These are phyloP conservation scores for Notocelia uddmanniana DNA, from an alignment of 2,888 invertebrate genomes.

Conservation along the genomic window DNA sequence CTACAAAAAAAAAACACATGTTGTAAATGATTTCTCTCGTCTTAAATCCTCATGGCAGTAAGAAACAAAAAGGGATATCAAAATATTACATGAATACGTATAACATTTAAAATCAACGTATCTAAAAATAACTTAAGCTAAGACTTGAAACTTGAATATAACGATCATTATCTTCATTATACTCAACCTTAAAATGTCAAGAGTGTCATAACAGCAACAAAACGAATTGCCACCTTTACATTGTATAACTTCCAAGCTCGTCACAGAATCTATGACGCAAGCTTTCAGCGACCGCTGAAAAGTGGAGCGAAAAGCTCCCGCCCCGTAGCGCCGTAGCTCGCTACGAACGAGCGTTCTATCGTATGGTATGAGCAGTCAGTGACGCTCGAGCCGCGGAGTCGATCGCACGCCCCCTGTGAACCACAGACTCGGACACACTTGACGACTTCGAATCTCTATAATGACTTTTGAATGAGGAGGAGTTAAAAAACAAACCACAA, in stretches of 20 bases:
- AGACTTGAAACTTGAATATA: too few relatives aligned
- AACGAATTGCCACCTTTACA: not conserved
- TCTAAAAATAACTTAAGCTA: too few relatives aligned
- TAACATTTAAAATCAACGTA: too few relatives aligned
- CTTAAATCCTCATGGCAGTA: too few relatives aligned
- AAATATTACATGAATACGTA: too few relatives aligned
- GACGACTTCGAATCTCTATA: conserved; percentile 8
- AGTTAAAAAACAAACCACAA: not conserved
- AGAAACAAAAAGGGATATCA: too few relatives aligned
- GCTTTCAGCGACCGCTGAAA: conserved; percentile 58
- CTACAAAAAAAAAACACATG: too few relatives aligned
- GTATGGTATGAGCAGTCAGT: conserved; percentile 67
- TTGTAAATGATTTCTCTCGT: not conserved
- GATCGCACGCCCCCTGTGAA: conserved; percentile 62
- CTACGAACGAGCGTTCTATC: conserved; percentile 15
- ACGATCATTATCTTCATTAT: not conserved
- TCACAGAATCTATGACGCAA: conserved; percentile 62
- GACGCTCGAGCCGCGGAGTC: conserved; percentile 61
- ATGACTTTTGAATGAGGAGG: not conserved
- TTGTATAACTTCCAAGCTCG: not conserved
- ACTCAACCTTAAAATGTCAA: not conserved
- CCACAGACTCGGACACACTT: not conserved
- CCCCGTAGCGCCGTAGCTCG: conserved; percentile 74
- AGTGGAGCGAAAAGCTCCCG: conserved; percentile 54
- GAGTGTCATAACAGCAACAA: not conserved